Evolutionary conservation across 2,888 invertebrate species (phyloP).

Genomic region (Octonoba sinensis): DNA sequence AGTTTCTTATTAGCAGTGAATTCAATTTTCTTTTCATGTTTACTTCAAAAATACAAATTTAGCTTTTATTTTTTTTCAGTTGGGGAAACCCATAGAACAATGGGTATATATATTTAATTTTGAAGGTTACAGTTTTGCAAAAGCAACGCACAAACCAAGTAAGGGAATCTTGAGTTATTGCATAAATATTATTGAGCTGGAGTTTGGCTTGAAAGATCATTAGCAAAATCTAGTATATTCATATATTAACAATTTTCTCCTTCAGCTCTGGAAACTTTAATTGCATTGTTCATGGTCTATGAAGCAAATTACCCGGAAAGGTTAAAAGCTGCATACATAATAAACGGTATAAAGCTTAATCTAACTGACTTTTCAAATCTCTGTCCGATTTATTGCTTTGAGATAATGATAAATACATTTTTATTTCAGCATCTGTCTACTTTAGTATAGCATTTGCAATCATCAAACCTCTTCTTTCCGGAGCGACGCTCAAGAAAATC

Average conservation of each 20-base stretch:
- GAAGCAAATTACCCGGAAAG: constrained; percentile 55
- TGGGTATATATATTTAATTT: constrained; percentile 46
- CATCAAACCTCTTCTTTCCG: constrained; percentile 48
- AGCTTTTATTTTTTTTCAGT: constrained; percentile 20
- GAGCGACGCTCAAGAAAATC: constrained; percentile 31
- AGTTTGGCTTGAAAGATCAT: no score
- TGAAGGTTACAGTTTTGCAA: constrained; percentile 40
- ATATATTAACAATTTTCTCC: neutral
- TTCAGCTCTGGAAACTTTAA: constrained; percentile 36
- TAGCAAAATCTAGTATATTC: no score
- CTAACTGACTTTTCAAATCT: neutral
- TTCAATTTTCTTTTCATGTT: no score
- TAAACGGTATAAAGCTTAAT: constrained; percentile 33
- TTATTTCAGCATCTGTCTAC: constrained; percentile 50
- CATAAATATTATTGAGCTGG: no score
- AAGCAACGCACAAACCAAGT: constrained; percentile 55
- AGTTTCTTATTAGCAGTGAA: no score
- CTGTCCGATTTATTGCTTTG: neutral
- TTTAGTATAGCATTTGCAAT: constrained; percentile 27
- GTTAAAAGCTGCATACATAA: constrained; percentile 43
- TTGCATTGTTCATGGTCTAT: constrained; percentile 25
- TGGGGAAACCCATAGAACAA: constrained; percentile 34
- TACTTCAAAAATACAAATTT: neutral
- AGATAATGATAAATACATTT: neutral
- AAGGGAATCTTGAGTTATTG: neutral